Evolutionary conservation across 2,888 invertebrate species (phyloP).

Genomic region (Perizoma affinitatum): DNA sequence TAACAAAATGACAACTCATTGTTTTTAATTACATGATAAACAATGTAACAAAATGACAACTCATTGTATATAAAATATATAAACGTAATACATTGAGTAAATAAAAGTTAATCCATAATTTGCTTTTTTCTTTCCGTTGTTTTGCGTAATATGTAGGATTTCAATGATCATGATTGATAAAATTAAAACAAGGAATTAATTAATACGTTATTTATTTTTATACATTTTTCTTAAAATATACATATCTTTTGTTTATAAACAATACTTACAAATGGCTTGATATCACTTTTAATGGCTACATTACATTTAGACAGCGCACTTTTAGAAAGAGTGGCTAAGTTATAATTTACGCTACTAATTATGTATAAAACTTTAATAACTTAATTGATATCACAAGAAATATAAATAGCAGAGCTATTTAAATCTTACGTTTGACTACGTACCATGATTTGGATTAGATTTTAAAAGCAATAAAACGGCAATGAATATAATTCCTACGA

Average conservation of each 20-base stretch:
- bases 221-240: conserved; percentile 44
- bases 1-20: conserved; percentile 40
- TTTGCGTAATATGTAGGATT: background rate
- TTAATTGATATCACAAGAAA: no score
- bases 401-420: no score
- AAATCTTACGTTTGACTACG: no score
- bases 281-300: conserved; percentile 64
- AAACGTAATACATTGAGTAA: conserved; percentile 48
- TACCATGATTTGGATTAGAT: no score
- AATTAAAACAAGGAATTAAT: background rate
- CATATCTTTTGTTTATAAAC: conserved; percentile 43
- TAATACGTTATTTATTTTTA: conserved; percentile 44
- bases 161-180: background rate
- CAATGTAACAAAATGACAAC: conserved; percentile 15
- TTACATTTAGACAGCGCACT: conserved; percentile 15
- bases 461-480: no score
- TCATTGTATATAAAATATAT: conserved; percentile 43
- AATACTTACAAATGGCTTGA: conserved; percentile 75
- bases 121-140: background rate
- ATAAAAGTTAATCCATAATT: conserved; percentile 43
- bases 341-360: no score
- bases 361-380: no score
- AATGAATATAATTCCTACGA: no score
- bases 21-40: no score
- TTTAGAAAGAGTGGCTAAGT: background rate